A percentile compares a stretch with the other conserved stretches of the same genome.
Conservation (phyloP, 2,113 vertebrate genomes). For the Rhinoderma darwinii region DNA sequence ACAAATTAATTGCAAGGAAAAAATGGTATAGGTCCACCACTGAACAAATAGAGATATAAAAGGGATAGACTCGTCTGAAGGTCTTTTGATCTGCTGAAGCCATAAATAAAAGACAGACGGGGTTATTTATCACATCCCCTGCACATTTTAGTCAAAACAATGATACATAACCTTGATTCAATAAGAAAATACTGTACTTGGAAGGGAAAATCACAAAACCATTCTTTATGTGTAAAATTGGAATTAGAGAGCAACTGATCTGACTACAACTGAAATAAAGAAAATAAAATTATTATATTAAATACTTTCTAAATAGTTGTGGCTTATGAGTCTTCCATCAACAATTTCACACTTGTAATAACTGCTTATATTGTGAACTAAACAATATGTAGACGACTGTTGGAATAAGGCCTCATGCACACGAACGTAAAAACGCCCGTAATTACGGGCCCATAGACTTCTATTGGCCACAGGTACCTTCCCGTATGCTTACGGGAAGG, state of each 20-base stretch:
- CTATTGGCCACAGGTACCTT: no score
- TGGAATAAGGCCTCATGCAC: no score
- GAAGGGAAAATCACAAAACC: not conserved
- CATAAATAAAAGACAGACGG: not conserved
- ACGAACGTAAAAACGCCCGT: no score
- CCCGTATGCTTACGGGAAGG: no score
- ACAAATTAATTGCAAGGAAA: conserved; percentile 30
- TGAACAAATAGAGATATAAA: conserved; percentile 37
- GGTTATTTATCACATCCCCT: not conserved
- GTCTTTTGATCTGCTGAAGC: conserved; percentile 26
- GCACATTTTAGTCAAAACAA: conserved; percentile 37
- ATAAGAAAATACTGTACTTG: not conserved
- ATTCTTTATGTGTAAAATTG: not conserved
- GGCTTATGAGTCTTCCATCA: no score
- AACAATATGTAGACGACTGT: no score
- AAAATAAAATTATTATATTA: no score
- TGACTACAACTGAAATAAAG: not conserved
- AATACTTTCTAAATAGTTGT: no score
- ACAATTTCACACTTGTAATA: no score
- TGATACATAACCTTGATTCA: conserved; percentile 16
- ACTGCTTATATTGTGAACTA: no score
- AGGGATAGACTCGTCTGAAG: conserved; percentile 14
- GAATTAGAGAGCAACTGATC: not conserved
- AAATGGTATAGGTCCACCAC: conserved; percentile 27
- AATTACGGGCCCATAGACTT: no score